These are phyloP conservation scores for Meta bourneti DNA, from an alignment of 2,888 invertebrate species.

Conservation along the genomic window DNA sequence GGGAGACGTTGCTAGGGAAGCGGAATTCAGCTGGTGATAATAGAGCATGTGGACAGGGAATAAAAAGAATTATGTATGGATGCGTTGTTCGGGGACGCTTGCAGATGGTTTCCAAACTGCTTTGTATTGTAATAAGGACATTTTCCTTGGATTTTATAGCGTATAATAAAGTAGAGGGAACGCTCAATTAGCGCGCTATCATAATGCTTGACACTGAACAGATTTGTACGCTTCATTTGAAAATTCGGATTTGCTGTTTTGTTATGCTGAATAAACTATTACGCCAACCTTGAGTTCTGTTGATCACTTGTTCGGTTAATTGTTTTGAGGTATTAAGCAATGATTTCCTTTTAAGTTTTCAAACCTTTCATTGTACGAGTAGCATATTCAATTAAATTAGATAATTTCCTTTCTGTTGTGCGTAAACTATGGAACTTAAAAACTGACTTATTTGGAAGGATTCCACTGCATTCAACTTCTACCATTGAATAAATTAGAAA, in stretches of 20 bases:
- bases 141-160: constrained; percentile 23
- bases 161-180: background rate
- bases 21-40: constrained; percentile 33
- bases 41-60: constrained; percentile 5
- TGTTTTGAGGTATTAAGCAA: background rate
- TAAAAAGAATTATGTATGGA: constrained; percentile 17
- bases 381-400: too few relatives aligned
- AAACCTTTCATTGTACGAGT: too few relatives aligned
- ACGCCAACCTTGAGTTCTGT: background rate
- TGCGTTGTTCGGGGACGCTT: constrained; percentile 7
- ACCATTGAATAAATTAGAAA: too few relatives aligned
- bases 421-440: too few relatives aligned
- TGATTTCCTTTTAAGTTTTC: too few relatives aligned
- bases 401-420: too few relatives aligned
- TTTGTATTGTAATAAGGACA: background rate
- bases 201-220: background rate
- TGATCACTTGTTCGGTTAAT: background rate
- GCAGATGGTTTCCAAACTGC: constrained; percentile 6
- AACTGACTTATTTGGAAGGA: too few relatives aligned
- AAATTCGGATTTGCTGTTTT: background rate
- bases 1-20: constrained; percentile 20
- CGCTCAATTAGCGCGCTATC: background rate
- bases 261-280: too few relatives aligned
- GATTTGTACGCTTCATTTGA: background rate
- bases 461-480: too few relatives aligned